Base-by-base conservation (phyloP, 2,888 invertebrate genomes). In the Callyntrura sp. region DNA sequence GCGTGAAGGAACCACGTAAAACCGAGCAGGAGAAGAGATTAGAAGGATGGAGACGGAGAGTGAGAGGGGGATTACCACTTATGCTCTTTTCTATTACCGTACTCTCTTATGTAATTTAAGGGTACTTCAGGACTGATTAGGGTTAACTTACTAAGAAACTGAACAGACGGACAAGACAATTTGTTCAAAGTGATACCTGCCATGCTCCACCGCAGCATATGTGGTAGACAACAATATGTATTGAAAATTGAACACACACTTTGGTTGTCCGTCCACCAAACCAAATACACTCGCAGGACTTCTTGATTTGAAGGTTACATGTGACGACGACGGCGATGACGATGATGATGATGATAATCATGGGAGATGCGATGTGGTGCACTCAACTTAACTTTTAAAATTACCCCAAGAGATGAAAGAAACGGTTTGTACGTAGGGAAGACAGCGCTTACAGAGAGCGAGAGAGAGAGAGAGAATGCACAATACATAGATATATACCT, bases 231-330 rank as follows among this genome's bases (percentile, higher is more conserved):
- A 76, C 12, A 76, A 76, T 35, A 35, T 25, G 23, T 51, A 73
- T 62, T 25, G 78, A 85, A 70, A 55, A 73, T 35, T 65, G 8
- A 28, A 51, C 79, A 62, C 60, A 78, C n/a, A 48, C 60, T n/a
- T 55, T 35, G 20, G 35, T 6, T 35, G 3, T 35, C 35, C 35
- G 35, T 35, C 6, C 35, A 35, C 35, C 35, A 68, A 55, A 35
- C 35, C 35, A 68, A 55, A 60, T 20, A 23, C 48, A 78, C 35
- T 35, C 84, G 17, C 43, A 85, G 57, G 70, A 20, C 70, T 55
- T 85, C 17, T 76, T 76, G n/a, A 70, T 51, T 68, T 88, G 87
- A 88, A 88, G 87, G 87, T 88, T 88, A 82, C 82, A 82, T 73
- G 81, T 55, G 87, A 68, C 79, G 57, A 55, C n/a, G n/a, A n/a